Evolutionary conservation across 2,888 invertebrate species (phyloP).

Genomic region (Oscheius sp.): DNA sequence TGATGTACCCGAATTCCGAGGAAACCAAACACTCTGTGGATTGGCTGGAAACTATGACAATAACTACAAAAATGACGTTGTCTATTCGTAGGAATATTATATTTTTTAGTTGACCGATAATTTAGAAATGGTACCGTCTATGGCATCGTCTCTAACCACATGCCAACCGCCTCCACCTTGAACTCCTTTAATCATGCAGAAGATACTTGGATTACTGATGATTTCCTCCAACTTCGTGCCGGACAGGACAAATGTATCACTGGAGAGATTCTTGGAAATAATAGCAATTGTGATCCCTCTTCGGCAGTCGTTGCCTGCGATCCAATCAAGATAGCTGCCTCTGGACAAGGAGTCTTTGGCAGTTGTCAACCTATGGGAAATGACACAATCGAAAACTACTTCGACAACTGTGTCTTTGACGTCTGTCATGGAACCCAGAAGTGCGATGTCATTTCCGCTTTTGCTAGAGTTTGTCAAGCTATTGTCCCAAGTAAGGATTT

Average conservation of each 20-base stretch:
- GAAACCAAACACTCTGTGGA: constrained; percentile 56
- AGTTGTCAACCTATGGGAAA: constrained; percentile 47
- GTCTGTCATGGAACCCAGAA: constrained; percentile 46
- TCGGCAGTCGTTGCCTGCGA: constrained; percentile 31
- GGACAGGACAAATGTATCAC: constrained; percentile 43
- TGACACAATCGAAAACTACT: constrained; percentile 45
- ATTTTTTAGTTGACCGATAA: not conserved
- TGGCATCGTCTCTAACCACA: constrained; percentile 1
- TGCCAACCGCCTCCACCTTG: constrained; percentile 30
- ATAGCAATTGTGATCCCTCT: constrained; percentile 44
- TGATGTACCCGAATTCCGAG: constrained; percentile 55
- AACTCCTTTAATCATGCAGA: constrained; percentile 30
- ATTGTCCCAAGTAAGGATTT: constrained; percentile 33
- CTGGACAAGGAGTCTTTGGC: constrained; percentile 54
- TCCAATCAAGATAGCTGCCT: constrained; percentile 45
- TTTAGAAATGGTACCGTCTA: constrained; percentile 36
- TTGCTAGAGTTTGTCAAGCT: constrained; percentile 43
- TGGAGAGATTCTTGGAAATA: constrained; percentile 46
- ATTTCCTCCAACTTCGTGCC: constrained; percentile 42
- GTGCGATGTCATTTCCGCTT: constrained; percentile 41
- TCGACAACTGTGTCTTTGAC: constrained; percentile 59
- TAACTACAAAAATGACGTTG: constrained; percentile 53
- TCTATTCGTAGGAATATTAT: constrained; percentile 18
- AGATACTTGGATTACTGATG: constrained; percentile 52
- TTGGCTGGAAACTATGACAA: constrained; percentile 60